Conservation (phyloP, 1,140 invertebrate genomes). For the Pantala flavescens region DNA sequence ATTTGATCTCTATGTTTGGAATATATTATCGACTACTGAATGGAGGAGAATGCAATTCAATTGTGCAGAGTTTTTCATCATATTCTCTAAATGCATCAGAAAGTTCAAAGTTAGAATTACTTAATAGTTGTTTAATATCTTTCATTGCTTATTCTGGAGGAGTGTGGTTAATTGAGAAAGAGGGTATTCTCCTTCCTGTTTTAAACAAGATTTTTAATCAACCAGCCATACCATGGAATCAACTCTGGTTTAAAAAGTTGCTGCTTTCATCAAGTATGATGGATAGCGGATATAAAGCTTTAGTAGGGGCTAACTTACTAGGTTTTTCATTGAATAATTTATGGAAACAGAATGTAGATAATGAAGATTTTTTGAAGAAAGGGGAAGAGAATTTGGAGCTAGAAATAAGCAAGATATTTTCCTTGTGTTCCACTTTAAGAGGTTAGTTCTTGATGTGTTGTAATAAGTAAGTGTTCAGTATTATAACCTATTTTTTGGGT, state of each 20-base stretch:
- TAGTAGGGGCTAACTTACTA: background rate
- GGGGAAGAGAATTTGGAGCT: background rate
- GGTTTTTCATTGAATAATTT: background rate
- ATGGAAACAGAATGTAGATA: background rate
- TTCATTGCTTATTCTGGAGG: background rate
- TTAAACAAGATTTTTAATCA: background rate
- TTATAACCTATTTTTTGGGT: background rate
- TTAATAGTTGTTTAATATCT: background rate
- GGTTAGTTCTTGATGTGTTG: background rate
- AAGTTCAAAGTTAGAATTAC: background rate
- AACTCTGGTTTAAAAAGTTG: background rate
- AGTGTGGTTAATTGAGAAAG: background rate
- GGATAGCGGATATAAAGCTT: background rate
- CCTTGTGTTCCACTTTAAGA: background rate
- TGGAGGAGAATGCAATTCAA: background rate
- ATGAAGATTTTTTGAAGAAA: background rate
- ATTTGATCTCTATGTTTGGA: background rate
- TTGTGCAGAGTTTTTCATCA: background rate
- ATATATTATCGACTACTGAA: background rate
- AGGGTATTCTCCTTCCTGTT: background rate
- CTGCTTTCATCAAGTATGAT: background rate
- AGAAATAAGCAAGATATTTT: background rate
- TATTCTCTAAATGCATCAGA: background rate
- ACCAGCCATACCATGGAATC: background rate
- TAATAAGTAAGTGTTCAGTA: background rate